Percentiles rank a stretch among this genome's conserved stretches.
These are phyloP conservation scores for Typhlomys cinereus DNA, from an alignment of 2,113 vertebrate genomes.

Conservation along the genomic window DNA sequence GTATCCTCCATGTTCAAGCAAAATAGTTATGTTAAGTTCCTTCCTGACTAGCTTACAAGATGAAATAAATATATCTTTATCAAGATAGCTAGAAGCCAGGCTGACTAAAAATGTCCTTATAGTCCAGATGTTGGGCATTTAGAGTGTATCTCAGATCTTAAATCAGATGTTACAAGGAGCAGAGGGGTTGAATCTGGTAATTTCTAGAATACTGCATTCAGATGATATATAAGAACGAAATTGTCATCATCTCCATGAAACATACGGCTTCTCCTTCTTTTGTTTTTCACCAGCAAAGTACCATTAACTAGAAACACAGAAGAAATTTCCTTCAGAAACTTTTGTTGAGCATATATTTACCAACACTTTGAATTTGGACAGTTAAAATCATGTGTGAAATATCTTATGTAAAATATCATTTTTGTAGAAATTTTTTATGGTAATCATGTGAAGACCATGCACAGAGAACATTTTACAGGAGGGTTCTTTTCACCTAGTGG, in stretches of 20 bases:
- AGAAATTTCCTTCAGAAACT: background rate
- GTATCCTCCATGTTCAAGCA: slow-evolving; percentile 30
- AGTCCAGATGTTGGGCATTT: background rate
- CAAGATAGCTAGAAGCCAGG: slow-evolving; percentile 31
- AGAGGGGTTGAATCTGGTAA: background rate
- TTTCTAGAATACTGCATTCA: background rate
- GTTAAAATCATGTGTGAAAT: background rate
- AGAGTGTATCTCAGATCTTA: background rate
- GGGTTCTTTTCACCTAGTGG: background rate
- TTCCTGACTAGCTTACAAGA: background rate
- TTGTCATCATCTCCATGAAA: background rate
- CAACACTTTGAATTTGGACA: background rate
- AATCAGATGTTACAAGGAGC: background rate
- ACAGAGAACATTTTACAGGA: background rate
- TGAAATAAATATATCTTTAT: slow-evolving; percentile 50
- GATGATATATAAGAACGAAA: background rate
- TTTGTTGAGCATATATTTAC: accelerated
- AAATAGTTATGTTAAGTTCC: slow-evolving; percentile 7
- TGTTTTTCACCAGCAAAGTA: background rate
- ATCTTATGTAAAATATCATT: background rate
- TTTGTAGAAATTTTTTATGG: background rate
- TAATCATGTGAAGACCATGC: background rate
- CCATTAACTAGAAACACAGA: background rate
- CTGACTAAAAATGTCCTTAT: slow-evolving; percentile 10
- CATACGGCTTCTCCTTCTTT: background rate